Conservation (phyloP, 1,140 invertebrate species). For the Melanaphis sacchari region DNA sequence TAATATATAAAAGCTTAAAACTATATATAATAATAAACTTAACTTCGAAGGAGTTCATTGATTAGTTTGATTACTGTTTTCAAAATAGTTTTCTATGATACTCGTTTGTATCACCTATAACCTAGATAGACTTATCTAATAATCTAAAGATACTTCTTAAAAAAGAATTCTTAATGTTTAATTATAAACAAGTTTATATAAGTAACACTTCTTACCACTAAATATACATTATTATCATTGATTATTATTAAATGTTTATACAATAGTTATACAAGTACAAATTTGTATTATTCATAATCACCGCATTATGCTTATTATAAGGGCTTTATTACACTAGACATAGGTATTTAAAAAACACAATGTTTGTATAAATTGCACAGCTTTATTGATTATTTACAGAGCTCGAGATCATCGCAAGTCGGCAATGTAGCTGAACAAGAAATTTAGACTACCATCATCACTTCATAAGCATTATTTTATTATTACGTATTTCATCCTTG, state of each 20-base stretch:
- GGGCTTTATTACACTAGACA: background rate
- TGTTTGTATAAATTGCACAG: constrained; percentile 42
- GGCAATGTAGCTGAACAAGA: constrained; percentile 48
- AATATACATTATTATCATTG: background rate
- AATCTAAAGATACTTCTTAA: background rate
- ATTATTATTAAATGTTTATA: background rate
- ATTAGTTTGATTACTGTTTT: background rate
- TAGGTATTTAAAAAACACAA: background rate
- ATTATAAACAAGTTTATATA: background rate
- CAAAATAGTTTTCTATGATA: background rate
- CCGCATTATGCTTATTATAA: background rate
- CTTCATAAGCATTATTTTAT: constrained; percentile 14
- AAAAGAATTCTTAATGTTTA: background rate
- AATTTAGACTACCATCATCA: constrained; percentile 35
- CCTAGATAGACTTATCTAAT: too few relatives aligned
- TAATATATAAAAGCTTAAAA: background rate
- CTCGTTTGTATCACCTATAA: background rate
- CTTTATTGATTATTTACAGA: constrained; percentile 49
- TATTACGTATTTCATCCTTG: constrained; percentile 11
- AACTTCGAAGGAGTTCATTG: background rate
- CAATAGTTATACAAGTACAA: background rate
- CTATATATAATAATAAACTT: background rate
- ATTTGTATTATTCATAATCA: background rate
- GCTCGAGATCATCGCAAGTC: constrained; percentile 45
- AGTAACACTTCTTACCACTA: background rate